Evolutionary conservation across 2,113 vertebrate genomes (phyloP), one percentile per base, ranked within the genome.

Genomic region (Telmatochromis brachygnathus): DNA sequence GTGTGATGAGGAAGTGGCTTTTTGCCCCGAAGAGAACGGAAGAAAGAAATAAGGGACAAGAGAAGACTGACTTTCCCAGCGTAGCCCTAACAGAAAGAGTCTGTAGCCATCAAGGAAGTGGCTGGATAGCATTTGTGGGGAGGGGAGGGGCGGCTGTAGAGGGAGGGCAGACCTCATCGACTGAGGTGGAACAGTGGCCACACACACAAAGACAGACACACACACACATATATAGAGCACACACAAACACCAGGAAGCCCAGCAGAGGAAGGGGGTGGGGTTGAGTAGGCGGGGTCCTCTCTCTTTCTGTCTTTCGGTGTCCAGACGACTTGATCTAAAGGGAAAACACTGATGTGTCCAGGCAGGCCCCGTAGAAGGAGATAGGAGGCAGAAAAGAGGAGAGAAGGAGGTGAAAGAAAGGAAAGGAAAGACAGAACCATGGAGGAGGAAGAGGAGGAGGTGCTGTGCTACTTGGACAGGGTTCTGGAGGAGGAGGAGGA

Each of bases 401-500:
- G 65, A 86, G 80, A 35, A 54, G 79, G 65, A 55, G 79, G 14
- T 13, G 37, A 60, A 86, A 83, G 62, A 54, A 53, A 60, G 49
- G 49, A 42, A 75, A 68, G 68, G 73, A 30, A 65, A 80, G 47
- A 49, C 39, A 82, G 58, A 89, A 93, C 79, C 82, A 96, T 96
- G 96, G 96, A 96, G 92, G 96, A 96, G 84, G 96, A 96, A 86
- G 96, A 97, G 96, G 97, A 98, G 93, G 98, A 98, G 94, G 98
- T 96, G 92, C 96, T 99, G 89, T 95, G 98, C 93, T 97, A 97
- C 93, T 94, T 99, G 96, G 98, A 99, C 95, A 98, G 97, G 94
- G 97, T 99, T 90, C 96, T 99, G 92, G 97, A 98, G 91, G 98
- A 98, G 90, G 97, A 98, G 94, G 94, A 89, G 79, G 87, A 88